Evolutionary conservation across 37 sponge, comb jelly and placozoan genomes (phyloP), one percentile per base, ranked within the genome.

Genomic region (Halisarca cf. caerulea): DNA sequence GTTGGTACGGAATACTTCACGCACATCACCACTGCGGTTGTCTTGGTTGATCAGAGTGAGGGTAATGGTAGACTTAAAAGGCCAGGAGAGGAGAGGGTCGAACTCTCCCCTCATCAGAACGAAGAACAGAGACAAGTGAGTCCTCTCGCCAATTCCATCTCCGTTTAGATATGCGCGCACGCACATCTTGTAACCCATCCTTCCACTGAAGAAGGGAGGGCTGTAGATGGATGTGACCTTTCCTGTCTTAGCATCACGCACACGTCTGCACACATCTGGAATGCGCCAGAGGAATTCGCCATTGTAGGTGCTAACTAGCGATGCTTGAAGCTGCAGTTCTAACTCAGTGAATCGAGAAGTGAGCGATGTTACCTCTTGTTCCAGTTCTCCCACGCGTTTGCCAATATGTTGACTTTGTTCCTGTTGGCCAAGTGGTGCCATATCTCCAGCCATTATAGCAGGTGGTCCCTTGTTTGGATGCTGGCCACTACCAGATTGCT

Each of bases 131-230:
- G 93, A 95, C 8, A 95, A 66, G 44, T 95, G 95, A 0, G 95
- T 95, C 40, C 55, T 89, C 39, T 86, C 47, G 20, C 95, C 95
- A 57, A 82, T 89, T 0, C 95, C 95, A 89, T 95, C 95, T 18
- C 95, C 95, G 87, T 95, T 91, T 40, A 95, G 44, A 58, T 91
- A 95, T 14, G 87, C 88, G 39, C 93, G 74, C 9, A 91, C 84
- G 64, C 95, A 95, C 95, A 95, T 91, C 73, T 95, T 95, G 85
- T 95, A 95, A 2, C 95, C 95, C 69, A 86, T 89, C 24, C 85
- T 54, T 36, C 85, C 86, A 0, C 88, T 93, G 55, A 89, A 93
- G 66, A 93, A 93, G 0, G 94, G 92, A 20, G 92, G 95, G 75
- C 87, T 87, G 59, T 95, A 95, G 28, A 95, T 90, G 6, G 92